Evolutionary conservation across 2,888 invertebrate species (phyloP), one percentile per base, ranked within the genome.

Genomic region (Holacanthella duospinosa): DNA sequence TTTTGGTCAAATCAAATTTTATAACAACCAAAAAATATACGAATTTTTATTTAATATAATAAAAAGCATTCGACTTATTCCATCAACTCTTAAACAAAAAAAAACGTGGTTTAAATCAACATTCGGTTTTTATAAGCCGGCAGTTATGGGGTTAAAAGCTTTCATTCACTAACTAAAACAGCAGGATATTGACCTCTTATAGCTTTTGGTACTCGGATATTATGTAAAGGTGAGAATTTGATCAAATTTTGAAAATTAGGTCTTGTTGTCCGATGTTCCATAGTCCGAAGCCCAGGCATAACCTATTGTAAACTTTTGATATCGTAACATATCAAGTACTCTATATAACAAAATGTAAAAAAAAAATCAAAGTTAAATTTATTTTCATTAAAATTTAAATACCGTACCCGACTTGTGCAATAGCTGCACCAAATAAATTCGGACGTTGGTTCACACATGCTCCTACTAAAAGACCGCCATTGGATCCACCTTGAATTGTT

Each of bases 291-390:
- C 87, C 97, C 97, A 99, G 55, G 93, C 91, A 78, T 90, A 89
- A 0, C 97, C 97, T 75, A 97, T 93, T 3, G 97, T 99, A 78
- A 97, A 95, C 80, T 94, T 93, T 78, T 97, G 95, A 81, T 90
- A 99, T 63, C 95, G 84, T 66, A 97, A 80, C 94, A 97, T 93
- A 79, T 99, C 99, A 79, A 95, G 81, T 1, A 99, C 96, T 19
- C 94, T 94, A 79, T n/a, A n/a, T n/a, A n/a, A n/a, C n/a, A n/a
- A n/a, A n/a, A n/a, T n/a, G n/a, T n/a, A n/a, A n/a, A n/a, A n/a
- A n/a, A n/a, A n/a, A n/a, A n/a, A n/a, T n/a, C n/a, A n/a, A n/a
- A n/a, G n/a, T n/a, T n/a, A n/a, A n/a, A n/a, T n/a, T n/a, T n/a
- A n/a, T n/a, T n/a, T n/a, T n/a, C n/a, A 9, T 36, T 36, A 16